Evolutionary conservation across 2,888 invertebrate species (phyloP).

Genomic region (Nebria brevicollis): DNA sequence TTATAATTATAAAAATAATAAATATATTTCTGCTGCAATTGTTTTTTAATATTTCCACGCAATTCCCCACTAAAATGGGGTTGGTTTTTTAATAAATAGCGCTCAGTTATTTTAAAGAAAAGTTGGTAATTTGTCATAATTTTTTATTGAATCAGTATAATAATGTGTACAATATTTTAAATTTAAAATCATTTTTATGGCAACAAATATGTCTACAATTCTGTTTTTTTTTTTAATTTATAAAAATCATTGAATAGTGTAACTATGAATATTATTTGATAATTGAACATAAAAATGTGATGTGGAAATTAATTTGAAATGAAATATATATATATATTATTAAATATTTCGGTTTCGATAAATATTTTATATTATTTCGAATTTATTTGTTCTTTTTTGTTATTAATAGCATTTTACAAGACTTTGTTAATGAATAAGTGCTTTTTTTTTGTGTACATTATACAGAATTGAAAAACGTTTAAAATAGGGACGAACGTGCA

Average conservation of each 20-base stretch:
- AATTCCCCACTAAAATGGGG: neutral
- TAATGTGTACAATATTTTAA: constrained; percentile 47
- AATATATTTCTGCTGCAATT: too few species aligned
- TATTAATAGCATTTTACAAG: constrained; percentile 15
- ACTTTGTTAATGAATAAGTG: constrained; percentile 7
- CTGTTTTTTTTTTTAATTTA: neutral
- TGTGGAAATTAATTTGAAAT: constrained; percentile 20
- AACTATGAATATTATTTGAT: constrained; percentile 15
- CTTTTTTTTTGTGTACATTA: neutral
- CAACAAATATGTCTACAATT: constrained; percentile 31
- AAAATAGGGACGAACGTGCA: constrained; percentile 29
- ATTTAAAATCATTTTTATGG: constrained; percentile 39
- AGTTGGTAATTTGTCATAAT: constrained; percentile 23
- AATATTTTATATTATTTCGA: constrained; percentile 12
- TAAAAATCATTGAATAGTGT: neutral
- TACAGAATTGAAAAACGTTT: constrained; percentile 6
- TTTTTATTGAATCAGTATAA: constrained; percentile 48
- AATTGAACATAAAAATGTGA: constrained; percentile 34
- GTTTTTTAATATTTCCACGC: neutral
- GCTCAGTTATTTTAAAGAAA: constrained; percentile 14
- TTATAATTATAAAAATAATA: too few species aligned
- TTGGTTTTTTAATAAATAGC: neutral
- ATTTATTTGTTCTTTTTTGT: constrained; percentile 1
- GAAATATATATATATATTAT: neutral
- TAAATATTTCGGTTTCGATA: neutral